Percentiles rank a stretch among this genome's conserved stretches.
Evolutionary conservation across 2,888 invertebrate species (phyloP).

Genomic region (Escarpia spicata): DNA sequence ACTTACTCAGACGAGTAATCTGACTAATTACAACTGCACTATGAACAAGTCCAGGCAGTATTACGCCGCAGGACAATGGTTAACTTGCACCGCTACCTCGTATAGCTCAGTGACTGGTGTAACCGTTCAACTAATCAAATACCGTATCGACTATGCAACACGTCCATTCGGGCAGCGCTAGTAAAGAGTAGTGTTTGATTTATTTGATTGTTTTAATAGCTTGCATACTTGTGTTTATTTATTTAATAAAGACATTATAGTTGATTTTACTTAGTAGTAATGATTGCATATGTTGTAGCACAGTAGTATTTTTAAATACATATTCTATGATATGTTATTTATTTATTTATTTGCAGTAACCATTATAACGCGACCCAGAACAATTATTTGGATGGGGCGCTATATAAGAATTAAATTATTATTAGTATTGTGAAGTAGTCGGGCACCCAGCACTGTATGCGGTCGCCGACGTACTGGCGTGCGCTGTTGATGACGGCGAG

Average conservation of each 20-base stretch:
- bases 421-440: not conserved
- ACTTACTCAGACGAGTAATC: not conserved
- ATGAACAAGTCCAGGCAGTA: not conserved
- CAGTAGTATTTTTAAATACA: too few species aligned
- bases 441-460: conserved; percentile 36
- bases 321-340: too few species aligned
- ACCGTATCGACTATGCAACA: not conserved
- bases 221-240: too few species aligned
- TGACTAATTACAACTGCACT: not conserved
- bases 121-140: not conserved
- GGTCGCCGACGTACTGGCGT: conserved; percentile 55
- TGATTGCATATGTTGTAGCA: too few species aligned
- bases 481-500: conserved; percentile 59
- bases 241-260: too few species aligned
- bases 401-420: too few species aligned
- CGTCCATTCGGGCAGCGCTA: not conserved
- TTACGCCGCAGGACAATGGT: not conserved
- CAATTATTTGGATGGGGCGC: too few species aligned
- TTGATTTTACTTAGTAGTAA: too few species aligned
- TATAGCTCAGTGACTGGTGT: not conserved
- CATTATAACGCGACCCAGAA: too few species aligned
- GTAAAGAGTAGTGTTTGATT: not conserved
- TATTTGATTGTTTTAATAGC: too few species aligned
- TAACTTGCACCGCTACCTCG: not conserved
- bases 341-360: too few species aligned